Conservation (phyloP, 1,140 invertebrate genomes). For the Bacillus rossius region DNA sequence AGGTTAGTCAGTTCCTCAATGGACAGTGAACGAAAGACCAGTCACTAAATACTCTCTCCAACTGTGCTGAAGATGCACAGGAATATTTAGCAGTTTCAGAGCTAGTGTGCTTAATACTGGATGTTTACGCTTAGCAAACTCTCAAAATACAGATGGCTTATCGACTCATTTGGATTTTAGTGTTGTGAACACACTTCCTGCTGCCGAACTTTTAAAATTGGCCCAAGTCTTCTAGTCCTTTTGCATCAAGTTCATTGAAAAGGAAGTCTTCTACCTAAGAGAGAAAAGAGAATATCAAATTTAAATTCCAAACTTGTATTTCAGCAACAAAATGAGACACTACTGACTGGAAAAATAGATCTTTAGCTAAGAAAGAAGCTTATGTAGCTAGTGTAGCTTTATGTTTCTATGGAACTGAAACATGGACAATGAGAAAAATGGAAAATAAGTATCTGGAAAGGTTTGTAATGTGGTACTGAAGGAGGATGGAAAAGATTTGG, state of each 20-base stretch:
- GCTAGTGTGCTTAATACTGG: neutral
- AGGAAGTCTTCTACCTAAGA: neutral
- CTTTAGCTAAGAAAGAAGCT: too few species aligned
- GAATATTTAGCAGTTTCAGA: neutral
- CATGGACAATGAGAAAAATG: too few species aligned
- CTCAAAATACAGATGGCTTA: neutral
- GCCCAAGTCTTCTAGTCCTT: neutral
- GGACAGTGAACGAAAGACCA: neutral
- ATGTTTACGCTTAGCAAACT: neutral
- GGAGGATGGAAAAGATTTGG: too few species aligned
- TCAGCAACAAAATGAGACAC: too few species aligned
- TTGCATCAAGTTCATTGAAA: neutral
- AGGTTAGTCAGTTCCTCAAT: neutral
- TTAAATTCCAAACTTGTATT: too few species aligned
- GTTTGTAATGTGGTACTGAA: too few species aligned
- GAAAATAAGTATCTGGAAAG: too few species aligned
- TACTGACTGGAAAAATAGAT: too few species aligned
- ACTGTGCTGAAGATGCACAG: conserved; percentile 4
- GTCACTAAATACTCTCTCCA: conserved; percentile 2
- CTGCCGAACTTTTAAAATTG: neutral
- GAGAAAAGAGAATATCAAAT: too few species aligned
- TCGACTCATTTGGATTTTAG: neutral
- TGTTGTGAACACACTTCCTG: neutral
- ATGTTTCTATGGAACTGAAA: too few species aligned
- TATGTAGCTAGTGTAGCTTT: too few species aligned